Percentiles rank a stretch among this genome's conserved stretches.
Conservation (phyloP, 2,113 vertebrate genomes). For the Sinocyclocheilus rhinocerous region DNA sequence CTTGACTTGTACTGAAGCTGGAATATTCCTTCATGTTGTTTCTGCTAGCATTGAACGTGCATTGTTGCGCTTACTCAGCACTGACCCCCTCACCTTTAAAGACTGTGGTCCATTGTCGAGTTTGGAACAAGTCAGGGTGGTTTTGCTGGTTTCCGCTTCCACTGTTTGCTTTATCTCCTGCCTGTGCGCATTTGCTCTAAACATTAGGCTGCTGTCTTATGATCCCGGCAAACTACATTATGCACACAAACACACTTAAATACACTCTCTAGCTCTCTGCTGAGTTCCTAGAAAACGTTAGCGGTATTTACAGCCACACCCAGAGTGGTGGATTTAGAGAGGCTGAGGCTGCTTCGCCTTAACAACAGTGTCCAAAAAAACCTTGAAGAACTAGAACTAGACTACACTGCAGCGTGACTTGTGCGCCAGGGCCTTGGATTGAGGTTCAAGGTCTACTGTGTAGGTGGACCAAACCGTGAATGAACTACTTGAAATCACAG, state of each 20-base stretch:
- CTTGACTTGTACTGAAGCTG: background rate
- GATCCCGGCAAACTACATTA: conserved; percentile 3
- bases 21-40: background rate
- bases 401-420: background rate
- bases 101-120: conserved; percentile 28
- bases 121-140: conserved; percentile 45
- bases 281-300: conserved; percentile 32
- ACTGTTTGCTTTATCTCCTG: conserved; percentile 36
- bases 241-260: conserved; percentile 15
- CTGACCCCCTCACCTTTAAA: conserved; percentile 13
- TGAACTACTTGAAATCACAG: background rate
- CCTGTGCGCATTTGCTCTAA: conserved; percentile 9
- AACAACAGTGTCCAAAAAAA: conserved; percentile 6
- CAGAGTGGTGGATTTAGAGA: conserved; percentile 13
- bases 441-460: conserved; percentile 14
- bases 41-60: background rate
- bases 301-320: conserved; percentile 33
- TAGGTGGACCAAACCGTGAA: background rate
- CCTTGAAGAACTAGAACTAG: background rate
- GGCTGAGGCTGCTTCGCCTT: background rate
- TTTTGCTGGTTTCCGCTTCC: conserved; percentile 51
- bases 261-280: background rate
- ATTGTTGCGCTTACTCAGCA: conserved; percentile 33
- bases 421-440: background rate
- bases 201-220: conserved; percentile 16